These are phyloP conservation scores for Odobenus rosmarus DNA, from an alignment of 2,113 vertebrate species.

Conservation along the genomic window DNA sequence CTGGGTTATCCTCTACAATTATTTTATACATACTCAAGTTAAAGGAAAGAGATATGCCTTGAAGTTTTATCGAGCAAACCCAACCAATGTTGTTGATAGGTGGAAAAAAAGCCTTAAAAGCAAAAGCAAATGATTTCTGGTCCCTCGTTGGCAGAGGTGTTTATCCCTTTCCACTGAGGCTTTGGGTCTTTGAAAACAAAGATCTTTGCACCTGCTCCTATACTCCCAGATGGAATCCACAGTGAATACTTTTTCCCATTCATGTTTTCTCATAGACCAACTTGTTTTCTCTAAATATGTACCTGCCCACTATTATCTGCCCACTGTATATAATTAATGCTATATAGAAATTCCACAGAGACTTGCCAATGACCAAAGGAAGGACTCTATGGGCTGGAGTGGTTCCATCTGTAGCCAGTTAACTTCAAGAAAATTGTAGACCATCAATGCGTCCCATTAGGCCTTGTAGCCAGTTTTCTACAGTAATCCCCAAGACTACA, in stretches of 20 bases:
- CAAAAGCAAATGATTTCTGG: not conserved
- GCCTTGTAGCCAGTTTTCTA: not conserved
- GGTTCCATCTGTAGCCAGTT: conserved; percentile 47
- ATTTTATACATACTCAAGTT: not conserved
- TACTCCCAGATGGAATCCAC: not conserved
- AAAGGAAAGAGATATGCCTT: not conserved
- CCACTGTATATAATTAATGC: conserved; percentile 54
- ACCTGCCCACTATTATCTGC: conserved; percentile 56
- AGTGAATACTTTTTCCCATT: conserved; percentile 27
- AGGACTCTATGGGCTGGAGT: not conserved
- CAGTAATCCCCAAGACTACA: not conserved
- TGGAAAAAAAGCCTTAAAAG: not conserved
- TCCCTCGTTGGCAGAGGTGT: conserved; percentile 53
- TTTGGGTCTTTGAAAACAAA: conserved; percentile 67
- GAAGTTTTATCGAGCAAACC: conserved; percentile 29
- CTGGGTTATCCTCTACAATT: not conserved
- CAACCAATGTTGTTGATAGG: not conserved
- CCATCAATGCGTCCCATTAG: not conserved
- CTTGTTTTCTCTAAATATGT: conserved; percentile 50
- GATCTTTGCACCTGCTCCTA: conserved; percentile 61
- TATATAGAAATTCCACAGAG: conserved; percentile 63
- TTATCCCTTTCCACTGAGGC: conserved; percentile 60
- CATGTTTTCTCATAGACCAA: conserved; percentile 18
- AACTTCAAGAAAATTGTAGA: conserved; percentile 56
- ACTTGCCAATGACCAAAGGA: conserved; percentile 17